Conservation (phyloP, 2,797 vertebrate species). For the Kryptopterus vitreolus region DNA sequence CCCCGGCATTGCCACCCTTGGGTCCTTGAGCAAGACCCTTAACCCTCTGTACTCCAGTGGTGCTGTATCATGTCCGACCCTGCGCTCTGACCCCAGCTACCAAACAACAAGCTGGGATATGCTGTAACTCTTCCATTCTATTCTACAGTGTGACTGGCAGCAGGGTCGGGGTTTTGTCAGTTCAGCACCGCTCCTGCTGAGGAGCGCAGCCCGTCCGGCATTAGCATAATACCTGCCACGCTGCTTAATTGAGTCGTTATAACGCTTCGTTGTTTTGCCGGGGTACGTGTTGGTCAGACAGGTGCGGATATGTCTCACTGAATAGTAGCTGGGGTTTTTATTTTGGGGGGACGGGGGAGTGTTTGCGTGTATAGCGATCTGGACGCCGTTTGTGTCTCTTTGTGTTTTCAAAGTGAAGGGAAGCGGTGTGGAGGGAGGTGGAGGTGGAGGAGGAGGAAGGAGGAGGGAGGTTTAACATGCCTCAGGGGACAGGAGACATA, state of each 20-base stretch:
- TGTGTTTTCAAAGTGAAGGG: slow-evolving; percentile 12
- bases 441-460: not conserved
- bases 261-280: slow-evolving; percentile 54
- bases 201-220: slow-evolving; percentile 74
- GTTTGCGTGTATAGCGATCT: slow-evolving; percentile 12
- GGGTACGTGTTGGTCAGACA: slow-evolving; percentile 31
- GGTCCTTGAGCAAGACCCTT: too few species aligned
- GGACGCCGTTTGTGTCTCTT: slow-evolving; percentile 34
- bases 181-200: slow-evolving; percentile 70
- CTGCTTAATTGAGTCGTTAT: slow-evolving; percentile 85
- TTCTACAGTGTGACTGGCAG: slow-evolving; percentile 67
- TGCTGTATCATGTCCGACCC: too few species aligned
- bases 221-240: slow-evolving; percentile 74
- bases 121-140: too few species aligned
- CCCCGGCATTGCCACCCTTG: too few species aligned
- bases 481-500: slow-evolving; percentile 53
- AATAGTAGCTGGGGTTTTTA: not conserved
- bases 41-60: too few species aligned
- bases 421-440: not conserved
- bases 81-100: too few species aligned
- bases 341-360: not conserved
- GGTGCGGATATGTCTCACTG: slow-evolving; percentile 32
- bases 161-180: slow-evolving; percentile 77
- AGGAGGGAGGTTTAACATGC: slow-evolving; percentile 52
- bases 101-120: too few species aligned